Percentiles rank a stretch among this genome's conserved stretches.
phyloP scores from a whole-genome alignment of 2,888 invertebrate genomes.

The Syrista parreyssii region DNA sequence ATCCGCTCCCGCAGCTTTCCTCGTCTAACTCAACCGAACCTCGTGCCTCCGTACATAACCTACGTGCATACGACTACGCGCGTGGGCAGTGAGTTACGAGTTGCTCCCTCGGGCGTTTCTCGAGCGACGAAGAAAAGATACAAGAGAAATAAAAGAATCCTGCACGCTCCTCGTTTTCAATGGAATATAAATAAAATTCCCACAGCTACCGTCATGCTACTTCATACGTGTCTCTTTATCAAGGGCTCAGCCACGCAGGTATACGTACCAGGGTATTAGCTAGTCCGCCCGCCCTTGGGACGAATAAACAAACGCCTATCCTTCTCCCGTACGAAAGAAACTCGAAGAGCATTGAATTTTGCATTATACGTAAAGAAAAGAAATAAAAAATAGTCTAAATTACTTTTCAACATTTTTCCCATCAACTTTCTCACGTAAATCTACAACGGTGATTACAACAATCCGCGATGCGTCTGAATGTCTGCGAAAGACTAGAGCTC shows the following conservation, averaged over 20 bases:
- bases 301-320: neutral
- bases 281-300: neutral
- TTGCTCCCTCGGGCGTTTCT: conserved; percentile 36
- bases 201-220: conserved; percentile 38
- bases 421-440: neutral
- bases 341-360: no score
- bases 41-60: neutral
- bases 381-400: no score
- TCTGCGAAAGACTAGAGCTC: neutral
- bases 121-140: neutral
- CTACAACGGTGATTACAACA: neutral
- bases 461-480: neutral
- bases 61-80: conserved; percentile 17
- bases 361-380: no score
- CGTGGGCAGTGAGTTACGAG: conserved; percentile 52
- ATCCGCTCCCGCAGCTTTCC: conserved; percentile 17
- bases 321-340: neutral
- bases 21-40: neutral
- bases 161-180: conserved; percentile 47
- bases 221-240: neutral
- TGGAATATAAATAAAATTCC: conserved; percentile 54
- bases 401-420: neutral
- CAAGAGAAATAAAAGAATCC: neutral
- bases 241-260: neutral
- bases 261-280: neutral